Evolutionary conservation across 2,113 vertebrate genomes (phyloP).

Genomic region (Anas platyrhynchos): DNA sequence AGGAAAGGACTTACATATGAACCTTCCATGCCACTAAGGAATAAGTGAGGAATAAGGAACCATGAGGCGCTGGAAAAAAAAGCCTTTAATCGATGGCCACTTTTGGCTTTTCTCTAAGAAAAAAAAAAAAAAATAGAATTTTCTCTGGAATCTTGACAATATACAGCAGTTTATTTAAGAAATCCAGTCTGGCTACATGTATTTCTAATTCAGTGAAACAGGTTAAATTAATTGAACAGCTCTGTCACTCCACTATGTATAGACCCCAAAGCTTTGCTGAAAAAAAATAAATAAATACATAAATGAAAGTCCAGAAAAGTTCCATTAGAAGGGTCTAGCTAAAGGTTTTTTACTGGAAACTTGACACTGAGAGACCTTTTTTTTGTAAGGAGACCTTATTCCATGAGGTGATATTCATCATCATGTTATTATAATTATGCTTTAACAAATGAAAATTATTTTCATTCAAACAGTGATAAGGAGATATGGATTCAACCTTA

Average conservation of each 20-base stretch:
- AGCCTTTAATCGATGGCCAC: not conserved
- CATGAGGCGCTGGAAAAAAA: not conserved
- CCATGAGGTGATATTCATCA: not conserved
- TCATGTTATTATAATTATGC: not conserved
- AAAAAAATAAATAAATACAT: not conserved
- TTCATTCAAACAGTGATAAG: not conserved
- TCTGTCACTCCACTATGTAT: not conserved
- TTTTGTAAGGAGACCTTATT: not conserved
- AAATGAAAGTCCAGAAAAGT: not conserved
- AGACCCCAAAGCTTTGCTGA: not conserved
- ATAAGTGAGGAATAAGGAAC: no score
- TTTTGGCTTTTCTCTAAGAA: not conserved
- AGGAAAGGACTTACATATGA: not conserved
- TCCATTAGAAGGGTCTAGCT: not conserved
- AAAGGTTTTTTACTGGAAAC: not conserved
- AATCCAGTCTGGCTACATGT: not conserved
- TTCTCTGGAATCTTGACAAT: not conserved
- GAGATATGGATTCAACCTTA: not conserved
- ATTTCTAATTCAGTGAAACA: not conserved
- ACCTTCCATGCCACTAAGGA: not conserved
- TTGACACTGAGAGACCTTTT: not conserved
- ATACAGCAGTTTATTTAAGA: not conserved
- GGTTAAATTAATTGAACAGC: not conserved
- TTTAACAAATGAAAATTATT: not conserved
- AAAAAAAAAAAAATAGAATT: not conserved